phyloP scores from a whole-genome alignment of 2,888 invertebrate species.

The Kuschelorhynchus macadamiae region DNA sequence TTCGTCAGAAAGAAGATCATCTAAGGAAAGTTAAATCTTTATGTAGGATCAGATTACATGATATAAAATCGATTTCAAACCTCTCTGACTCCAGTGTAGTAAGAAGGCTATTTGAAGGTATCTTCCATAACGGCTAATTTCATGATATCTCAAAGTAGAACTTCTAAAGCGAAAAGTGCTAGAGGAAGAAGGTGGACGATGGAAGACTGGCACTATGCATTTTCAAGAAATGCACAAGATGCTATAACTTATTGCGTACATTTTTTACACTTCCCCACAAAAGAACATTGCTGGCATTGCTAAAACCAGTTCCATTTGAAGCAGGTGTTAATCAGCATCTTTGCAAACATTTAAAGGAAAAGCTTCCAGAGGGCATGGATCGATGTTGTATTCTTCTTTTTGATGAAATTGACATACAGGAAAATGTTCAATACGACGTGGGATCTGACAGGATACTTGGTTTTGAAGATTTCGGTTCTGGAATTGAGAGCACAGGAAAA shows the following conservation, averaged over 20 bases:
- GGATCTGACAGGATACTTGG: conserved; percentile 46
- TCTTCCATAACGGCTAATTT: conserved; percentile 33
- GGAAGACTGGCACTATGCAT: conserved; percentile 35
- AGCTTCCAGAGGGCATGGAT: conserved; percentile 29
- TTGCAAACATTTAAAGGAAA: conserved; percentile 38
- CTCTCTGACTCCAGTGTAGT: conserved; percentile 30
- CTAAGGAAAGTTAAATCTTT: conserved; percentile 37
- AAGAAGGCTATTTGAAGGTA: conserved; percentile 25
- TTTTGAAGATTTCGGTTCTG: conserved; percentile 43
- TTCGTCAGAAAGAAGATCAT: conserved; percentile 44
- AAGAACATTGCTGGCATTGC: conserved; percentile 35
- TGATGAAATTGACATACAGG: conserved; percentile 52
- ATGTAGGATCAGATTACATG: conserved; percentile 27
- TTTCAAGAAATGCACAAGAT: conserved; percentile 15
- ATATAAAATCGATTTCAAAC: conserved; percentile 30
- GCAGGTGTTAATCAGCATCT: conserved; percentile 47
- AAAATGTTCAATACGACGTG: too few species aligned
- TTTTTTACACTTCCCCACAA: conserved; percentile 47
- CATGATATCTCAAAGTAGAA: conserved; percentile 34
- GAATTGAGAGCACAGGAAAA: conserved; percentile 13
- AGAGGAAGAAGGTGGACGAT: conserved; percentile 46
- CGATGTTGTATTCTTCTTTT: conserved; percentile 35
- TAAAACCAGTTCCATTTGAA: conserved; percentile 45
- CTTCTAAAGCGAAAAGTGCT: conserved; percentile 14
- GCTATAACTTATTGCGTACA: conserved; percentile 37